Conservation (phyloP, 2,797 vertebrate genomes). For the Poeciliopsis presidionis region DNA sequence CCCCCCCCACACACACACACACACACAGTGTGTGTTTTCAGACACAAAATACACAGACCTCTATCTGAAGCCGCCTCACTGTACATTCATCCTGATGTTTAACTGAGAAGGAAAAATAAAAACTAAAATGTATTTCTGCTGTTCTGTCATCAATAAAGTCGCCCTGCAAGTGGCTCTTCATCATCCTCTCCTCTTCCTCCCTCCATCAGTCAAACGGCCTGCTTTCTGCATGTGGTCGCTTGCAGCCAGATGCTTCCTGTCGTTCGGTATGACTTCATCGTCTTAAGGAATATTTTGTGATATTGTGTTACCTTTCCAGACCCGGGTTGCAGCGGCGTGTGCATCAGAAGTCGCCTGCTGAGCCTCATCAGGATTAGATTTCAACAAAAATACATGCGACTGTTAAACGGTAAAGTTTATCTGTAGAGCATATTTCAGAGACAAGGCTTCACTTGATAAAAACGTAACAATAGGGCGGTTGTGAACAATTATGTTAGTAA, state of each 20-base stretch:
- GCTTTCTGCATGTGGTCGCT: conserved; percentile 41
- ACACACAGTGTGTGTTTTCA: not conserved
- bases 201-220: conserved; percentile 47
- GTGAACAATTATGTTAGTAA: not conserved
- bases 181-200: not conserved
- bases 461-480: not conserved
- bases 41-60: conserved; percentile 1
- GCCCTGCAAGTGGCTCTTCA: not conserved
- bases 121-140: conserved; percentile 19
- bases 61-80: conserved; percentile 10
- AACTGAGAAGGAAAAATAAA: not conserved
- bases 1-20: conserved; percentile 27
- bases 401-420: not conserved
- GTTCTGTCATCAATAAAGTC: conserved; percentile 3
- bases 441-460: not conserved
- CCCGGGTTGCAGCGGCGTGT: not conserved
- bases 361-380: not conserved
- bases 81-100: conserved; percentile 35
- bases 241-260: conserved; percentile 52
- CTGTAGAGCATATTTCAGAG: not conserved
- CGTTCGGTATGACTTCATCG: conserved; percentile 40
- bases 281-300: conserved; percentile 67
- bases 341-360: not conserved
- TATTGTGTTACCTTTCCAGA: conserved; percentile 1
- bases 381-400: not conserved